These are phyloP conservation scores for Benitochromis conjunctus DNA, from an alignment of 2,113 vertebrate genomes.

Conservation along the genomic window DNA sequence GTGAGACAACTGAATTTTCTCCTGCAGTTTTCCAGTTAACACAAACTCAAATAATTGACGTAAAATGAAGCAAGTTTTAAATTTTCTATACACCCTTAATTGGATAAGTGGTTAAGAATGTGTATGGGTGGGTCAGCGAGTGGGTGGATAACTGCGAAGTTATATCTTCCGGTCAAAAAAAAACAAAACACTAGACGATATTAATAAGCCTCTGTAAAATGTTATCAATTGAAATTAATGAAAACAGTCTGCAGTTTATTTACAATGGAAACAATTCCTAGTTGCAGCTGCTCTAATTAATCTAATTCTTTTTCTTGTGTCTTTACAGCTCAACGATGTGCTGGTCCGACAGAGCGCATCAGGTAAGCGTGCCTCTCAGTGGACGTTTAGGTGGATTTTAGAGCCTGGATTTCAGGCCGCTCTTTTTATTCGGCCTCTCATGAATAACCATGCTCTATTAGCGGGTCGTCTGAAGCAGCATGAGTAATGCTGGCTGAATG, in stretches of 20 bases:
- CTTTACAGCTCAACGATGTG: conserved; percentile 78
- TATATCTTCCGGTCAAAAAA: background rate
- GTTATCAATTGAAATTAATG: background rate
- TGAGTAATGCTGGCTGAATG: background rate
- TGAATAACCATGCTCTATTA: background rate
- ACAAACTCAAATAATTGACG: too few relatives aligned
- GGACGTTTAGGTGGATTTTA: background rate
- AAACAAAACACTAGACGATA: background rate
- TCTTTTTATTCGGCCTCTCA: background rate
- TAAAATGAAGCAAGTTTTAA: background rate
- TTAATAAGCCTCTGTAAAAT: background rate
- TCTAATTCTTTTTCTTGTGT: background rate
- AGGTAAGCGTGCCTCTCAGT: conserved; percentile 72
- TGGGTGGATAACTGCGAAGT: background rate
- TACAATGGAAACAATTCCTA: background rate
- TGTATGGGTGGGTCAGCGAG: background rate
- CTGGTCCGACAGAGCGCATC: conserved; percentile 74
- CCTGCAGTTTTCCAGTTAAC: too few relatives aligned
- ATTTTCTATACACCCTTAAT: background rate
- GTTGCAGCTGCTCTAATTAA: background rate
- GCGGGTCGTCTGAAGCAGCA: background rate
- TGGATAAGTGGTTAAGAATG: background rate
- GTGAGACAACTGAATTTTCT: too few relatives aligned
- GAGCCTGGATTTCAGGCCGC: background rate
- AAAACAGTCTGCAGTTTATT: background rate